Conservation (phyloP, 2,797 vertebrate genomes). For the Cynodonichthys magdalenae region DNA sequence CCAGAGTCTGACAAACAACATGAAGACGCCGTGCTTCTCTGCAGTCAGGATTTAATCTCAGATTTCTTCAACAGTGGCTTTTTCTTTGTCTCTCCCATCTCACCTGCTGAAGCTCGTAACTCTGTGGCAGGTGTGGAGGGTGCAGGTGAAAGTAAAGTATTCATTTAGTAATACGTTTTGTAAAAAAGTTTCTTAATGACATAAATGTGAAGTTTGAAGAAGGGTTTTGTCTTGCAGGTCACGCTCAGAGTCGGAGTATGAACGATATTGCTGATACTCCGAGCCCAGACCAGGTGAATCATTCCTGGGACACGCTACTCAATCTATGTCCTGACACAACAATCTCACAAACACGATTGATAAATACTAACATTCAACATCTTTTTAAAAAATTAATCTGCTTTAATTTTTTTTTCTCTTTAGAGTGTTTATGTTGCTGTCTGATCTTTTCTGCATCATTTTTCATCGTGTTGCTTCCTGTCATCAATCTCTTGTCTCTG, state of each 20-base stretch:
- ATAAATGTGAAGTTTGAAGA: background rate
- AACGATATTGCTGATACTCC: conserved; percentile 92
- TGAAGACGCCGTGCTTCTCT: too few species aligned
- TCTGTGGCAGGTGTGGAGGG: too few species aligned
- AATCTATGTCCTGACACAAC: background rate
- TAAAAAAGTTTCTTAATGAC: background rate
- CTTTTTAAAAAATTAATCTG: too few species aligned
- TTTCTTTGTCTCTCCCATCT: too few species aligned
- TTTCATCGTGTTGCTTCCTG: conserved; percentile 32
- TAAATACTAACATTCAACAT: background rate
- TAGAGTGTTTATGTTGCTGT: conserved; percentile 5
- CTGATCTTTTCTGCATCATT: conserved; percentile 18
- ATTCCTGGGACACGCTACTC: background rate
- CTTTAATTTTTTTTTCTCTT: background rate
- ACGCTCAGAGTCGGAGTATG: conserved; percentile 95
- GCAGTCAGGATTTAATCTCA: too few species aligned
- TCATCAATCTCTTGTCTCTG: conserved; percentile 26
- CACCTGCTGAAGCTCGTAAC: too few species aligned
- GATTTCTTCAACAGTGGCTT: too few species aligned
- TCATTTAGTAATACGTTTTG: too few species aligned
- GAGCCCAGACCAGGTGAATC: conserved; percentile 91
- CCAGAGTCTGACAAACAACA: too few species aligned
- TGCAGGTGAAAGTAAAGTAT: too few species aligned
- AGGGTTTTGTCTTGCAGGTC: conserved; percentile 76
- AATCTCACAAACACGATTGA: background rate